A percentile compares a stretch with the other conserved stretches of the same genome.
Conservation (phyloP, 2,797 vertebrate genomes). For the Coregonus sp. region DNA sequence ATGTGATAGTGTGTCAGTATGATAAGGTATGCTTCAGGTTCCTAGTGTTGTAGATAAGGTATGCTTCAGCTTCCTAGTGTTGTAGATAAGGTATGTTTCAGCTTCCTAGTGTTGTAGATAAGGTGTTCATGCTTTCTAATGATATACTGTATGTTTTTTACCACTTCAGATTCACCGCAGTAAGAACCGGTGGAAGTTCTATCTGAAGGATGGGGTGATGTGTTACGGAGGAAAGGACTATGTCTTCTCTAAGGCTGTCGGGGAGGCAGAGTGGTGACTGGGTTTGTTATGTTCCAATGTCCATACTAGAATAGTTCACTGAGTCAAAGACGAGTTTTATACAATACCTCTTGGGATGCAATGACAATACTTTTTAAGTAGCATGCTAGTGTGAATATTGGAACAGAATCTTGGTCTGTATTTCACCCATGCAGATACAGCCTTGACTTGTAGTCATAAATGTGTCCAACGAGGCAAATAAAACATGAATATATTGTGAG, state of each 20-base stretch:
- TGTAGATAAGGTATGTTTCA: no score
- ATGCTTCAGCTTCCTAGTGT: no score
- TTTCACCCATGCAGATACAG: neutral
- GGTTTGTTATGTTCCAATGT: neutral
- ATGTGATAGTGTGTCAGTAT: slow-evolving; percentile 96
- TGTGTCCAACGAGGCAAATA: neutral
- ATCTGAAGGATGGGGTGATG: slow-evolving; percentile 94
- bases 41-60: neutral
- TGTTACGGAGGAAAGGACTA: slow-evolving; percentile 91
- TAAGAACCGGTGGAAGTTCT: slow-evolving; percentile 99
- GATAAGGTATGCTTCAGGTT: slow-evolving; percentile 85
- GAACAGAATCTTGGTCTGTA: neutral
- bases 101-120: no score
- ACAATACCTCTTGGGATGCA: neutral
- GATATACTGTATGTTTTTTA: slow-evolving; percentile 1
- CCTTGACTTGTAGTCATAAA: neutral
- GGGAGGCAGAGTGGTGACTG: slow-evolving; percentile 95
- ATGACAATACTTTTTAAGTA: neutral
- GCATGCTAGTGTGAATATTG: neutral
- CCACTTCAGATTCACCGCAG: slow-evolving; percentile 89
- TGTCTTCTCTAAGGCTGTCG: slow-evolving; percentile 93
- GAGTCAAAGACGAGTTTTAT: neutral
- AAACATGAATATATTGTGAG: neutral
- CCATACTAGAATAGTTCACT: neutral
- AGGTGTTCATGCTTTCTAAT: neutral